Evolutionary conservation across 2,888 invertebrate species (phyloP), one percentile per base, ranked within the genome.

Genomic region (Onthophagus sagittarius): DNA sequence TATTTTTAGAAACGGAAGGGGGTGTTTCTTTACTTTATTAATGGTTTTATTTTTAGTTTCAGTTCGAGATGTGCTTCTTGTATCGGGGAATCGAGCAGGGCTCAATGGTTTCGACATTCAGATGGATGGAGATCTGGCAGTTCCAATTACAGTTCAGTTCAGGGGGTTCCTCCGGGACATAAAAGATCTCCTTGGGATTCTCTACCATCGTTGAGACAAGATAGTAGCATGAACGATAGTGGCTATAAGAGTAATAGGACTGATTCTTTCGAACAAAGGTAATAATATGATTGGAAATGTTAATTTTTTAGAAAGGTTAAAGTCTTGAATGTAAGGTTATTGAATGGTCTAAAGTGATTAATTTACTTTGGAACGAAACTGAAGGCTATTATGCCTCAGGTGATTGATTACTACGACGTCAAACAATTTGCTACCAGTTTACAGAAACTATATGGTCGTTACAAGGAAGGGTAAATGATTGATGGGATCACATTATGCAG

Each of bases 101-200:
- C 94, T 76, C 94, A 95, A 80, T 95, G 95, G 95, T 95, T 94
- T 87, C 91, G 95, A 13, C 95, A 95, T 86, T 95, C 94, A 63
- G 95, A 95, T 82, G 94, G 95, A 69, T 95, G 95, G 95, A 91
- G 92, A 77, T 92, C 92, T 63, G 92, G 92, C 75, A 92, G 91
- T 79, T 91, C 92, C 69, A 91, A 90, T 67, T 87, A 91, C 79
- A 90, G 91, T 77, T 90, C 91, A 33, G 89, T 88, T 72, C 86
- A 86, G 77, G 87, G 86, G 72, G 63, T 75, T 23, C 79, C 80
- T 5, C 80, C 79, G 77, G 88, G 87, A 75, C 93, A 93, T 74
- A 93, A 93, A 79, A 89, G 94, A 77, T 94, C 94, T 4, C 94
- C 95, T 33, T 95, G 95, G 95, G 95, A 95, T 85, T 94, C 94